Percentiles rank a stretch among this genome's conserved stretches.
phyloP scores from a whole-genome alignment of 1,140 invertebrate genomes.

The Coenobita brevimanus region DNA sequence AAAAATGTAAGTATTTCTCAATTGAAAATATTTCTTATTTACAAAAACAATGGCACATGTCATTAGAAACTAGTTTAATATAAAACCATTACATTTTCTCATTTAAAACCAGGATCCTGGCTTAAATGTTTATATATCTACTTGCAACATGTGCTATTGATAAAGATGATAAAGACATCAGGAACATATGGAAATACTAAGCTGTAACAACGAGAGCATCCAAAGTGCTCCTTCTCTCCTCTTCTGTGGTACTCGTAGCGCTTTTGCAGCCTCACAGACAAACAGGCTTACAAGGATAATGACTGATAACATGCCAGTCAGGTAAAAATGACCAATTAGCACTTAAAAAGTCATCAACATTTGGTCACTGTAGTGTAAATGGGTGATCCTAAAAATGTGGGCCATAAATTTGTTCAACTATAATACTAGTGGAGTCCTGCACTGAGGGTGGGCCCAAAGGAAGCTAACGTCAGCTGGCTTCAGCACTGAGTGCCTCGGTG shows the following conservation, averaged over 20 bases:
- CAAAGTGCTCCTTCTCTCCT: conserved; percentile 61
- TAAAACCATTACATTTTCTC: conserved; percentile 29
- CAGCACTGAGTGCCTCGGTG: conserved; percentile 52
- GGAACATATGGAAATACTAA: conserved; percentile 65
- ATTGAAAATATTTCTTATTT: conserved; percentile 58
- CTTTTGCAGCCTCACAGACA: conserved; percentile 58
- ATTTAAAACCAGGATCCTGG: conserved; percentile 44
- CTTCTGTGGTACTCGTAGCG: conserved; percentile 66
- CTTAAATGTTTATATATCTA: conserved; percentile 47
- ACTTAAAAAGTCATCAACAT: conserved; percentile 17
- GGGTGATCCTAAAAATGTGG: conserved; percentile 37
- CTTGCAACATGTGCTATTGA: conserved; percentile 53
- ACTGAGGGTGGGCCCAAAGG: conserved; percentile 48
- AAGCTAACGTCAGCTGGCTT: conserved; percentile 59
- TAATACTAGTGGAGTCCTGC: not conserved
- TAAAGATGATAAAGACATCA: conserved; percentile 54
- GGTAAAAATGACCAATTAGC: conserved; percentile 44
- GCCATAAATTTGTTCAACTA: conserved; percentile 62
- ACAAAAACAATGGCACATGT: conserved; percentile 59
- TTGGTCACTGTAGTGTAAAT: conserved; percentile 38
- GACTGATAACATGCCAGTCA: conserved; percentile 52
- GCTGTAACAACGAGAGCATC: conserved; percentile 60
- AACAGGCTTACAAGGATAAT: conserved; percentile 52
- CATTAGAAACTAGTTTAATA: conserved; percentile 50
- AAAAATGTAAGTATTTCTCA: conserved; percentile 45